A percentile compares a stretch with the other conserved stretches of the same genome.
Evolutionary conservation across 2,797 vertebrate genomes (phyloP).

Genomic region (Champsocephalus gunnari): DNA sequence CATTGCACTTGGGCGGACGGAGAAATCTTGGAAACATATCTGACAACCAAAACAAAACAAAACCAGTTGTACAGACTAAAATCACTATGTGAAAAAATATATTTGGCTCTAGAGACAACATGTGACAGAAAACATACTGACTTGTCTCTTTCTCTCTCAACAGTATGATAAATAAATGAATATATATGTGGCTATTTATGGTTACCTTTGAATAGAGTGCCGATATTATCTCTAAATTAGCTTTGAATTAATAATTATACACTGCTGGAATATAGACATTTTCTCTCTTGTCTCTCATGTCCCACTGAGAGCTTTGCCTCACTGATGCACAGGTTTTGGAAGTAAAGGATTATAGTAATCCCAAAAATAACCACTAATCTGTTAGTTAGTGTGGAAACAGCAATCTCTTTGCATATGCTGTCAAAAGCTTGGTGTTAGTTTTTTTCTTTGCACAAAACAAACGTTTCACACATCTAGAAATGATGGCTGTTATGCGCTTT

Average conservation of each 20-base stretch:
- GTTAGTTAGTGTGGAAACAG: slow-evolving; percentile 59
- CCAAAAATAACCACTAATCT: slow-evolving; percentile 65
- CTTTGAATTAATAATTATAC: not conserved
- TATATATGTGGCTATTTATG: not conserved
- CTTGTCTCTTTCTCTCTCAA: not conserved
- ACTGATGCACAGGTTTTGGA: slow-evolving; percentile 31
- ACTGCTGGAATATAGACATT: slow-evolving; percentile 8
- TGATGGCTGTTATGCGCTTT: not conserved
- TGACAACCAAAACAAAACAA: not conserved
- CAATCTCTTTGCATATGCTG: slow-evolving; percentile 37
- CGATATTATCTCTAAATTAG: not conserved
- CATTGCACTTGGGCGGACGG: not conserved
- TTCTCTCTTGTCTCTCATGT: slow-evolving; percentile 12
- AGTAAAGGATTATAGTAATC: slow-evolving; percentile 56
- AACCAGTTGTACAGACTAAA: not conserved
- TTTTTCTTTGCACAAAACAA: slow-evolving; percentile 24
- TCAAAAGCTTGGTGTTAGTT: slow-evolving; percentile 42
- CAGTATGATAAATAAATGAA: not conserved
- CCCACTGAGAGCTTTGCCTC: slow-evolving; percentile 33
- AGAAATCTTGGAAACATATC: not conserved
- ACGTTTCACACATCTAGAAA: slow-evolving; percentile 31
- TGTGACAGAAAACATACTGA: no score
- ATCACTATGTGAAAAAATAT: not conserved
- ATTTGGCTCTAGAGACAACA: not conserved
- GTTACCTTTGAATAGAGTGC: not conserved